phyloP scores from a whole-genome alignment of 2,797 vertebrate species.

The Fratercula arctica region DNA sequence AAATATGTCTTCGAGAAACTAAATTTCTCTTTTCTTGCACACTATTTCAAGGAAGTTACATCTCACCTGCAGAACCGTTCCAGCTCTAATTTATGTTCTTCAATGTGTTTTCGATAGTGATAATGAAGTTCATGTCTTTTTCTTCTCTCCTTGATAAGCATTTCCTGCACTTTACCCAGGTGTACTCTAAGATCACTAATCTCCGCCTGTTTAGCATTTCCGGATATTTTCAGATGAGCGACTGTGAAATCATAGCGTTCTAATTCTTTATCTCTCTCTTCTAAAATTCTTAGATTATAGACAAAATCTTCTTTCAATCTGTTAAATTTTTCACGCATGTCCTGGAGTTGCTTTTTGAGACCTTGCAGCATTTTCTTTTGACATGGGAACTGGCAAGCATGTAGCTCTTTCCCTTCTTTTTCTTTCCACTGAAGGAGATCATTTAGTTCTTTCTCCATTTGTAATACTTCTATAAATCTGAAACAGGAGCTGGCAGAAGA shows the following conservation, averaged over 20 bases:
- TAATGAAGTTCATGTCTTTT: conserved; percentile 63
- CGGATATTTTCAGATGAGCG: conserved; percentile 55
- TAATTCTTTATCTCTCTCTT: conserved; percentile 84
- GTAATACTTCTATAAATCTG: conserved; percentile 19
- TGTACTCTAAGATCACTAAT: conserved; percentile 78
- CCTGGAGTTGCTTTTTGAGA: conserved; percentile 62
- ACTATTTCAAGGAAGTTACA: not conserved
- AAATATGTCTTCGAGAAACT: not conserved
- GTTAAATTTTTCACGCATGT: conserved; percentile 66
- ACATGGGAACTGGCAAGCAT: conserved; percentile 61
- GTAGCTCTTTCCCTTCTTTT: conserved; percentile 80
- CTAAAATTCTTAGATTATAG: conserved; percentile 82
- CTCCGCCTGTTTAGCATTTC: conserved; percentile 76
- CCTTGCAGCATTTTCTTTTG: conserved; percentile 75
- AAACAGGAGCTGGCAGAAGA: not conserved
- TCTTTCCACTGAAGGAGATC: conserved; percentile 78
- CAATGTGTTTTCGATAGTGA: conserved; percentile 48
- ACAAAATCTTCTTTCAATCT: conserved; percentile 82
- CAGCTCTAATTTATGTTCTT: conserved; percentile 75
- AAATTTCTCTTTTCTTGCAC: not conserved
- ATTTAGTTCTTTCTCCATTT: conserved; percentile 61
- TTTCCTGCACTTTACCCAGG: conserved; percentile 73
- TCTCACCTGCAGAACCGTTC: conserved; percentile 74
- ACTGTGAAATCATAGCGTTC: conserved; percentile 75
- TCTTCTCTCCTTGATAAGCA: conserved; percentile 59